Conservation (phyloP, 2,797 vertebrate species). For the Lepus oiostolus region DNA sequence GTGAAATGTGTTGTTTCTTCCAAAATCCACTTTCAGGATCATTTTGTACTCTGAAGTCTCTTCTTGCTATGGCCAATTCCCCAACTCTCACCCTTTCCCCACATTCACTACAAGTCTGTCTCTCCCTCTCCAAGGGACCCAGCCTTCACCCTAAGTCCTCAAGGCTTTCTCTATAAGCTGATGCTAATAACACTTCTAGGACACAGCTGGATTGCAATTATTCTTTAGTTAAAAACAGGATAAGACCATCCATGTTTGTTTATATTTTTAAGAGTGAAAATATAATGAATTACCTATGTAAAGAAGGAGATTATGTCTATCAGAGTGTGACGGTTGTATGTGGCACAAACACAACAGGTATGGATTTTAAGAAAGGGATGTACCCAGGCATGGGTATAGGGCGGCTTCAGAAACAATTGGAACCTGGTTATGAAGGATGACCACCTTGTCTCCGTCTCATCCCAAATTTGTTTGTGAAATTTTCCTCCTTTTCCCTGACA, state of each 20-base stretch:
- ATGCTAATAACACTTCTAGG: not conserved
- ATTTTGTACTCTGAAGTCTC: not conserved
- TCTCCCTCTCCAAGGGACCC: not conserved
- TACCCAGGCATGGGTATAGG: not conserved
- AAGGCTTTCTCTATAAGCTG: not conserved
- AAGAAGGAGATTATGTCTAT: not conserved
- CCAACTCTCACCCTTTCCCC: fast-evolving
- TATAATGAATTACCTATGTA: not conserved
- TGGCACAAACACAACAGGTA: not conserved
- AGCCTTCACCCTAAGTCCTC: not conserved
- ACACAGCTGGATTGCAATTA: not conserved
- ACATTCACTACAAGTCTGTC: not conserved
- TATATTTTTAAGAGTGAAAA: not conserved
- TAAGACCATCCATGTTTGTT: not conserved
- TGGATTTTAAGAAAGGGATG: not conserved
- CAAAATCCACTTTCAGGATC: not conserved
- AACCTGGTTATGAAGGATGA: not conserved
- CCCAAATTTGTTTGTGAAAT: not conserved
- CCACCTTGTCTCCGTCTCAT: not conserved
- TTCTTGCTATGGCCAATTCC: not conserved
- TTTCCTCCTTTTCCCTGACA: conserved; percentile 17
- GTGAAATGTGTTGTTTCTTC: conserved; percentile 5
- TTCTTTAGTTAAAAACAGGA: conserved; percentile 5
- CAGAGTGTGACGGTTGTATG: not conserved
- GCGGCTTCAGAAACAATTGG: not conserved